A percentile compares a stretch with the other conserved stretches of the same genome.
phyloP scores from a whole-genome alignment of 1,140 invertebrate genomes.

The Laodelphax striatellus region DNA sequence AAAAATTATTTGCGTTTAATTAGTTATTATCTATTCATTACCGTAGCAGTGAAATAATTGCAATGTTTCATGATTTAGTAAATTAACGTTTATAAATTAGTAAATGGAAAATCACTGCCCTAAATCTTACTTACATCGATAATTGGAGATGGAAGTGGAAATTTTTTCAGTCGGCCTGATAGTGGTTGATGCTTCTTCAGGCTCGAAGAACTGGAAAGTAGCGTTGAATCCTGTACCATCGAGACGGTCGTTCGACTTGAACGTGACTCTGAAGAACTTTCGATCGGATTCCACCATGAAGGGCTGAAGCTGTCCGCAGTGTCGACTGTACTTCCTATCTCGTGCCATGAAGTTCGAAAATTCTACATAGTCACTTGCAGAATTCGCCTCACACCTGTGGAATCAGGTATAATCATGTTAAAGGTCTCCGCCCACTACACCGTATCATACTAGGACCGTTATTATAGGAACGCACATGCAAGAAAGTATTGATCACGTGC shows the following conservation, averaged over 20 bases:
- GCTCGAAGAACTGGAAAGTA: conserved; percentile 63
- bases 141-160: background rate
- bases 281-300: conserved; percentile 58
- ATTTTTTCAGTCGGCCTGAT: background rate
- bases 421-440: too few relatives aligned
- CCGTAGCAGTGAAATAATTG: too few relatives aligned
- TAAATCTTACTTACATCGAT: background rate
- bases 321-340: conserved; percentile 73
- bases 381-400: conserved; percentile 69
- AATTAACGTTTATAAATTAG: too few relatives aligned
- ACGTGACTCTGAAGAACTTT: conserved; percentile 88
- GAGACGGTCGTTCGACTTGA: conserved; percentile 83
- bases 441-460: too few relatives aligned
- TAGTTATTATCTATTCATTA: too few relatives aligned
- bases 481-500: too few relatives aligned
- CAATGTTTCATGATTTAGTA: too few relatives aligned
- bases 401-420: conserved; percentile 8
- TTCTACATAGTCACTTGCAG: conserved; percentile 86
- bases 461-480: too few relatives aligned
- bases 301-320: conserved; percentile 61
- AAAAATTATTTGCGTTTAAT: too few relatives aligned
- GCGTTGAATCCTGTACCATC: conserved; percentile 90
- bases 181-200: conserved; percentile 32
- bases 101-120: too few relatives aligned
- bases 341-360: conserved; percentile 84